Conservation (phyloP, 2,113 vertebrate genomes). For the Ancistrus triradiatus region DNA sequence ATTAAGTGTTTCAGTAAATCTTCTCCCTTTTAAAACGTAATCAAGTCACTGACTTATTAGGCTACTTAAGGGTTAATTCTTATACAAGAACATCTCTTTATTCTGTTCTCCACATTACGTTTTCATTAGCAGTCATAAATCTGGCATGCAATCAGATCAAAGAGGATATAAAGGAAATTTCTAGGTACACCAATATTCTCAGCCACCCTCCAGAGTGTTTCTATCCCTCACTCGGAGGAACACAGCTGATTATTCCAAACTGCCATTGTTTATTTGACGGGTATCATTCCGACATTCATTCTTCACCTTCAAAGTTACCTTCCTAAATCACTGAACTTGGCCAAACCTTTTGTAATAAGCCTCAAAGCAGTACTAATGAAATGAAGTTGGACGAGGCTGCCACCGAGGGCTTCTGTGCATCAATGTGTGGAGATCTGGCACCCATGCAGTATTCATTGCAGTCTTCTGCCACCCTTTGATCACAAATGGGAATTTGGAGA, state of each 20-base stretch:
- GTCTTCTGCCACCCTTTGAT: conserved; percentile 43
- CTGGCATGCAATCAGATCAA: neutral
- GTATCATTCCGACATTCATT: conserved; percentile 14
- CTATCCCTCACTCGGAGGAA: neutral
- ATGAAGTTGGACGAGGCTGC: neutral
- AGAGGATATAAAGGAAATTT: neutral
- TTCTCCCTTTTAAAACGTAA: no score
- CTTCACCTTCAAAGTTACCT: conserved; percentile 5
- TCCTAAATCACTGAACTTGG: conserved; percentile 9
- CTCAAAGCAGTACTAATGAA: conserved; percentile 35
- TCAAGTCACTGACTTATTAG: no score
- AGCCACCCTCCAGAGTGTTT: no score
- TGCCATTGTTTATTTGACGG: conserved; percentile 15
- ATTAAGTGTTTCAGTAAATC: no score
- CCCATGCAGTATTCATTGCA: conserved; percentile 29
- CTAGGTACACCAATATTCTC: no score
- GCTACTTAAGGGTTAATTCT: no score
- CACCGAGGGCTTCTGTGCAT: neutral
- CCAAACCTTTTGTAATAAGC: no score
- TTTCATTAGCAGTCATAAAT: no score
- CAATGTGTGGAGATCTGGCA: conserved; percentile 26
- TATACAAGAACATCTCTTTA: no score
- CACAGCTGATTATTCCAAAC: neutral
- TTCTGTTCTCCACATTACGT: no score
- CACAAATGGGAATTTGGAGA: conserved; percentile 41